Percentiles rank a stretch among this genome's conserved stretches.
Conservation (phyloP, 2,113 vertebrate species). For the Mormyrus lacerda region DNA sequence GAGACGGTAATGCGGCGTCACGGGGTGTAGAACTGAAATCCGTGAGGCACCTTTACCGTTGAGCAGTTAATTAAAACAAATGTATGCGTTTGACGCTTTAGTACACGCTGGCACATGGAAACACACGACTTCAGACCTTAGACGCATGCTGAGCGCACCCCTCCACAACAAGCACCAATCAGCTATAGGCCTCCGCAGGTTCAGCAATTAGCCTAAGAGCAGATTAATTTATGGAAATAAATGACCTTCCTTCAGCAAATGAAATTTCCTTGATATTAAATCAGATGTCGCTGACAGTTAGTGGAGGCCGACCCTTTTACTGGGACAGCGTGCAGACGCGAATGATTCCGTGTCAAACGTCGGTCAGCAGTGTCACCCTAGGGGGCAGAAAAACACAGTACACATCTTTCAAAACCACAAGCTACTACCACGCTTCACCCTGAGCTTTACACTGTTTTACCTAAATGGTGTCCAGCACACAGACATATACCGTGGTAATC, state of each 20-base stretch:
- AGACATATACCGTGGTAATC: neutral
- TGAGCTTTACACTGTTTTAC: neutral
- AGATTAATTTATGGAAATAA: conserved; percentile 7
- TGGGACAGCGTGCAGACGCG: neutral
- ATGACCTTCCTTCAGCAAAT: neutral
- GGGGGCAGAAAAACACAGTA: neutral
- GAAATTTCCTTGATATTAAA: conserved; percentile 2
- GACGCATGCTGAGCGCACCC: neutral
- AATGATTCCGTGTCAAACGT: neutral
- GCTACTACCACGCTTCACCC: neutral
- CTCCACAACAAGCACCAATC: neutral
- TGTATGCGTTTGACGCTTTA: neutral
- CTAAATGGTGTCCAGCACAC: neutral
- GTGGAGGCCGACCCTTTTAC: neutral
- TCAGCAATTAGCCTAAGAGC: conserved; percentile 7
- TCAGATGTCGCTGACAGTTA: neutral
- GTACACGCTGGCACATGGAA: neutral
- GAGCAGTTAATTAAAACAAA: neutral
- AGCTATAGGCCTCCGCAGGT: neutral
- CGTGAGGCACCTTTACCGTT: neutral
- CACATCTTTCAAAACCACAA: neutral
- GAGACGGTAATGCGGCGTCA: neutral
- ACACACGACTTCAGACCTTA: neutral
- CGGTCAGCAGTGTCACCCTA: neutral
- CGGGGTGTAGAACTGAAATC: neutral